A percentile compares a stretch with the other conserved stretches of the same genome.
phyloP scores from a whole-genome alignment of 2,888 invertebrate species.

The Gonocerus acuteangulatus region DNA sequence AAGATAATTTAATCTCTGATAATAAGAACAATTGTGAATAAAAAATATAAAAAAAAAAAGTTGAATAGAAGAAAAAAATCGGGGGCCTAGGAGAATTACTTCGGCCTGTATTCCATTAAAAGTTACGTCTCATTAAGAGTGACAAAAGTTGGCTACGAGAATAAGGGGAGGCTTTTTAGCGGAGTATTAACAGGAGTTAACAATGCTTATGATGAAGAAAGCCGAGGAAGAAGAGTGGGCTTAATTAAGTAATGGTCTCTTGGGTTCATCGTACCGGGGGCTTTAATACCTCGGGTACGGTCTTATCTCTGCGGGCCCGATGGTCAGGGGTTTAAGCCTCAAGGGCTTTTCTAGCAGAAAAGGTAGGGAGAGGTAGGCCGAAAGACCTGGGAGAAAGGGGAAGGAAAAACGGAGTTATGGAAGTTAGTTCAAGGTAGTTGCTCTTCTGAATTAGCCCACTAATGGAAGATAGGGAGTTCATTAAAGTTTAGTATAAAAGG shows the following conservation, averaged over 20 bases:
- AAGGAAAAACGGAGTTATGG: constrained; percentile 14
- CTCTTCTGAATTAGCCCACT: not conserved
- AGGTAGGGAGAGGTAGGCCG: not conserved
- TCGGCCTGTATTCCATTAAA: not conserved
- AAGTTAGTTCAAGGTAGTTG: not conserved
- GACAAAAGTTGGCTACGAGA: not conserved
- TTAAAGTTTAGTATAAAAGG: not conserved
- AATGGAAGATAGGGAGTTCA: not conserved
- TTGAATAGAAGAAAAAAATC: too few relatives aligned
- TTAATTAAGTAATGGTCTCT: constrained; percentile 12
- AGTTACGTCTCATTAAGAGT: not conserved
- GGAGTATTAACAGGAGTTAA: not conserved
- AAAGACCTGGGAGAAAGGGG: constrained; percentile 2
- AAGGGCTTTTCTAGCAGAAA: not conserved
- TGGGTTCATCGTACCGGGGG: not conserved
- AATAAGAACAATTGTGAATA: too few relatives aligned
- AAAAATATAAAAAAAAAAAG: too few relatives aligned
- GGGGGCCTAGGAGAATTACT: too few relatives aligned
- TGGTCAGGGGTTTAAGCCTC: too few relatives aligned
- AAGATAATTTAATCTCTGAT: too few relatives aligned
- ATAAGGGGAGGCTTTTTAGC: not conserved
- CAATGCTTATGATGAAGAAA: constrained; percentile 4
- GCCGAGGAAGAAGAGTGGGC: not conserved
- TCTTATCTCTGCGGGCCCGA: too few relatives aligned
- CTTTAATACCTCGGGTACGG: too few relatives aligned